These are phyloP conservation scores for Lordiphosa mommai DNA, from an alignment of 1,140 invertebrate species.

Conservation along the genomic window DNA sequence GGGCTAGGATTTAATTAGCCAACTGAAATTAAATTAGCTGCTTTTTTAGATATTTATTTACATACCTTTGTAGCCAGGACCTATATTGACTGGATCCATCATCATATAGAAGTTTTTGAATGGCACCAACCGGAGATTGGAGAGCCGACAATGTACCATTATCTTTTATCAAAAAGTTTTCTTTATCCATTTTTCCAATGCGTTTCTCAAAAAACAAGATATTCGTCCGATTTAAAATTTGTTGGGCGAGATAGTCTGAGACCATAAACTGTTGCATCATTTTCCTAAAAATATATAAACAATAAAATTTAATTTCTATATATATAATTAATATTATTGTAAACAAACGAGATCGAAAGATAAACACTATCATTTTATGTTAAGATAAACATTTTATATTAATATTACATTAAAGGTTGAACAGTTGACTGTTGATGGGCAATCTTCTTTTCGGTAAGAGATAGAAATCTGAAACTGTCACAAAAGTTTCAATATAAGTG, in stretches of 20 bases:
- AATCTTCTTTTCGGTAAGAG: too few relatives aligned
- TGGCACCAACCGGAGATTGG: background rate
- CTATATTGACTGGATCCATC: conserved; percentile 37
- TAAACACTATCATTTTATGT: too few relatives aligned
- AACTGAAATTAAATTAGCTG: background rate
- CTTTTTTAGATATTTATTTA: background rate
- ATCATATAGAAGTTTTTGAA: conserved; percentile 28
- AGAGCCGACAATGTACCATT: background rate
- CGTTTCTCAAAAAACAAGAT: conserved; percentile 7
- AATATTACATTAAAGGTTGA: too few relatives aligned
- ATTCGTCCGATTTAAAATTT: conserved; percentile 20
- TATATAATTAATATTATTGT: too few relatives aligned
- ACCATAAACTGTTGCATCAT: conserved; percentile 47
- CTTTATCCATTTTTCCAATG: conserved; percentile 12
- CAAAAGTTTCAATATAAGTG: too few relatives aligned
- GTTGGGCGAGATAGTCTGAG: conserved; percentile 28
- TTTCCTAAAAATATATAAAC: conserved; percentile 10
- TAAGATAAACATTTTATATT: too few relatives aligned
- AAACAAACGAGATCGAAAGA: too few relatives aligned
- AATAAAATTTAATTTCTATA: too few relatives aligned
- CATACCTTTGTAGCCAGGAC: conserved; percentile 36
- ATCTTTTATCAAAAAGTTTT: background rate
- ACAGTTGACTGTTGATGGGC: too few relatives aligned
- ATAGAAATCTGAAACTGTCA: too few relatives aligned
- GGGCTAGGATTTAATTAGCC: background rate